A percentile compares a stretch with the other conserved stretches of the same genome.
Conservation (phyloP, 2,888 invertebrate genomes). For the Ophion ellenae region DNA sequence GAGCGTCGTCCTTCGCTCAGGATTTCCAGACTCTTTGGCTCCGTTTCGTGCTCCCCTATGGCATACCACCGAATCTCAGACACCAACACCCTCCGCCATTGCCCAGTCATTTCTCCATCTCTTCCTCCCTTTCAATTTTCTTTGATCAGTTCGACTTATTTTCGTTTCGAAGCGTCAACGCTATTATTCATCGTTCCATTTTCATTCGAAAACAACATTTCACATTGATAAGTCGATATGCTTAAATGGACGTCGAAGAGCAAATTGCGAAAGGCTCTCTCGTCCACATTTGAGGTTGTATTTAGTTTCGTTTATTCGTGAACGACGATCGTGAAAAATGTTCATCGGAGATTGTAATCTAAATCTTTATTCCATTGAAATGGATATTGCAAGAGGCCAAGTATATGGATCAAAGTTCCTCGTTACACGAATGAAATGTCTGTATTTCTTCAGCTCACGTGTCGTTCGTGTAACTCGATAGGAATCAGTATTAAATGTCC, state of each 20-base stretch:
- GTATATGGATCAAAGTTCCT: neutral
- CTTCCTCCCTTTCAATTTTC: slow-evolving; percentile 37
- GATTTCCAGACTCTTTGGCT: slow-evolving; percentile 62
- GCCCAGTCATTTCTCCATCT: neutral
- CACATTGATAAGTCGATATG: slow-evolving; percentile 7
- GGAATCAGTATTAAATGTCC: neutral
- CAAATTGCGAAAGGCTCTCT: neutral
- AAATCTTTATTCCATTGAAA: neutral
- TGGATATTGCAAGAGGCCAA: neutral
- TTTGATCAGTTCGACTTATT: slow-evolving; percentile 45
- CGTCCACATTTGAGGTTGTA: neutral
- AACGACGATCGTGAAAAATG: neutral
- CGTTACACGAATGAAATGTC: neutral
- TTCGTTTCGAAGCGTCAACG: slow-evolving; percentile 33
- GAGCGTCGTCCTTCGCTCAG: slow-evolving; percentile 70
- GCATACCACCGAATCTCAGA: slow-evolving; percentile 22
- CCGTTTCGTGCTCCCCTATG: slow-evolving; percentile 37
- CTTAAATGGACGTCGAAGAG: neutral
- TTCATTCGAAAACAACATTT: slow-evolving; percentile 18
- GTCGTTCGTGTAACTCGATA: neutral
- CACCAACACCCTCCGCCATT: neutral
- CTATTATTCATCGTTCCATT: slow-evolving; percentile 17
- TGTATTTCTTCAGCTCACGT: neutral
- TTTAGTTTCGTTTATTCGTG: neutral
- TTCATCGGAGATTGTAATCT: neutral